Base-by-base conservation (phyloP, 2,888 invertebrate genomes). In the Papilio demoleus region DNA sequence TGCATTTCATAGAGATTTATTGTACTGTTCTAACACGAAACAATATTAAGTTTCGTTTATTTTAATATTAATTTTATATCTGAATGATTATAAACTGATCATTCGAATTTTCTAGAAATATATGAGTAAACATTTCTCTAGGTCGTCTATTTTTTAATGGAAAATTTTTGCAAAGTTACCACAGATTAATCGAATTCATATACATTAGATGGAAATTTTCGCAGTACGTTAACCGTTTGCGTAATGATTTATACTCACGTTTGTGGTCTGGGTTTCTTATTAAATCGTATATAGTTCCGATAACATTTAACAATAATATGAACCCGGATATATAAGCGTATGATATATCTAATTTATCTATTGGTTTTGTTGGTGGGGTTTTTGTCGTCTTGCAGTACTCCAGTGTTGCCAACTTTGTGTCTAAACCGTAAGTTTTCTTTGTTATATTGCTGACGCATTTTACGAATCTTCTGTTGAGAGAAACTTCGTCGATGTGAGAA, bases 261-360 rank as follows among this genome's bases (percentile, higher is more conserved):
- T 78, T 78, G 40, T 65, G 24, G 62, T 75, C 75, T 19, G 45
- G 38, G 53, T 73, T 73, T 34, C 74, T 62, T 0, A 70, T 31
- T 0, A 75, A 50, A 42, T 77, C 73, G 45, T 77, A 77, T 1
- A 67, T 42, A 1, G 78, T 77, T 50, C 77, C 77, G 4, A 73
- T 12, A 5, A 73, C 38, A 36, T 77, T 77, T 12, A 60, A 73
- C 9, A 74, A 27, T 0, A 76, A 11, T n/a, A 77, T 73, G 6
- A 72, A 12, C 5, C 67, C 67, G n/a, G 68, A 68, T 1, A 75
- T 2, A 11, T 42, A 65, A 0, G 70, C 71, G 53, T 74, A 73
- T 12, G 70, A 60, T 1, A 75, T n/a, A 19, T 77, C 77, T n/a
- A 73, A 71, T 1, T 36, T 65, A 12, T 77, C 75, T 1, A 74